Base-by-base conservation (phyloP, 1,140 invertebrate genomes). In the Drosophila jambulina region DNA sequence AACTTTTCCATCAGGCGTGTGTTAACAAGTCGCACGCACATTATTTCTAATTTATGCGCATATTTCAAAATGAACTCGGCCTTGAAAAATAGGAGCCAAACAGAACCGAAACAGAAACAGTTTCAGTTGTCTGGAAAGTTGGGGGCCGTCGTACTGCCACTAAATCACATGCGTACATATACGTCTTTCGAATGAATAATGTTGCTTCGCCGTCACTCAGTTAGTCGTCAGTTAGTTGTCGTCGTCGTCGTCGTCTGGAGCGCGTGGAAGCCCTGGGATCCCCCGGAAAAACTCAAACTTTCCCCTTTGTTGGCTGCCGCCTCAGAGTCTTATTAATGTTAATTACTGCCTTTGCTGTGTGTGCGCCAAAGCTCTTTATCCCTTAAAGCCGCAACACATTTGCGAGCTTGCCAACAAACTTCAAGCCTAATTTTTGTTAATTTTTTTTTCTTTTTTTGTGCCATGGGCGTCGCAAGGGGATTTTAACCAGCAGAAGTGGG, bases 361-460 rank as follows among this genome's bases (percentile, higher is more conserved):
- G 25, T n/a, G 25, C 25, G 25, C 67, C 67, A 72, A 78, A 84
- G 77, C 75, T 80, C 61, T 68, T 86, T 71, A 85, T 64, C 75
- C 65, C 56, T 65, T 57, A 67, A 82, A 82, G 75, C 75, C 75
- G 65, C 75, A 82, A 75, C 74, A 65, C 77, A 87, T 71, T 82
- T 79, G 49, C 54, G 32, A 82, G 69, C 75, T 86, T 60, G 69
- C 61, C 70, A 82, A 67, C 68, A 84, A 81, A 88, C 69, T 84
- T 88, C 62, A 64, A 51, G 59, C 69, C 68, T 81, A 88, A 90
- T 88, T 88, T 90, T 45, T 78, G 84, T 84, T 81, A 84, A 80
- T 80, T 87, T 88, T 83, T 75, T n/a, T 67, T 60, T 38, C 5
- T 21, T 21, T 5, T 54, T 61, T 42, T 34, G 32, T 64, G 53